Evolutionary conservation across 2,888 invertebrate genomes (phyloP).

Genomic region (Synanthedon formicaeformis): DNA sequence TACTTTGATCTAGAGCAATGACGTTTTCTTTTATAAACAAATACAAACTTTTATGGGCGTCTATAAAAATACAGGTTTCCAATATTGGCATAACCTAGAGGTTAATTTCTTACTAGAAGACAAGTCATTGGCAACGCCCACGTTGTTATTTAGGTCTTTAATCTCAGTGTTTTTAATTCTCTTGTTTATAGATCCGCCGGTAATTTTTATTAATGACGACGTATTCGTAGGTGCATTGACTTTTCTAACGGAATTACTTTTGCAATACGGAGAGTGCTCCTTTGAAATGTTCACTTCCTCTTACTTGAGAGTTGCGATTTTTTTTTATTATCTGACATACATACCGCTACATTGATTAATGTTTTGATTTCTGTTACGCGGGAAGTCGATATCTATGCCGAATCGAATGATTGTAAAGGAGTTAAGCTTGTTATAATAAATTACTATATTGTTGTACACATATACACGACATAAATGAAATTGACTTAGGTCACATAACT

Average conservation of each 20-base stretch:
- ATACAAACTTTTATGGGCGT: neutral
- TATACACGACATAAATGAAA: neutral
- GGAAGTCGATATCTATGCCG: neutral
- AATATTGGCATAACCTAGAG: neutral
- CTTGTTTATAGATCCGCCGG: neutral
- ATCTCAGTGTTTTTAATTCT: neutral
- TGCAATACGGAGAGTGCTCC: slow-evolving; percentile 5
- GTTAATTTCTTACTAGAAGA: neutral
- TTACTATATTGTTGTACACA: no score
- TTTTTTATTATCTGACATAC: slow-evolving; percentile 3
- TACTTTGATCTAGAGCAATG: slow-evolving; percentile 20
- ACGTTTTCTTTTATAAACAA: slow-evolving; percentile 4
- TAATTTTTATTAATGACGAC: neutral
- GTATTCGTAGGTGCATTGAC: slow-evolving; percentile 11
- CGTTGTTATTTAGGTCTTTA: neutral
- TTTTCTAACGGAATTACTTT: slow-evolving; percentile 15
- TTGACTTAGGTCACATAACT: slow-evolving; percentile 20
- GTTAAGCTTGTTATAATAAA: no score
- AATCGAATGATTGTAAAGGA: neutral
- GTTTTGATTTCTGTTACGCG: neutral
- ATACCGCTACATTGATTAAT: slow-evolving; percentile 3
- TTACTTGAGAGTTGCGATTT: slow-evolving; percentile 1
- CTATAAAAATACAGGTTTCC: neutral
- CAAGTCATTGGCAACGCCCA: neutral
- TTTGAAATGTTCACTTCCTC: slow-evolving; percentile 3